A percentile compares a stretch with the other conserved stretches of the same genome.
Evolutionary conservation across 2,888 invertebrate species (phyloP).

Genomic region (Physocephala rufipes): DNA sequence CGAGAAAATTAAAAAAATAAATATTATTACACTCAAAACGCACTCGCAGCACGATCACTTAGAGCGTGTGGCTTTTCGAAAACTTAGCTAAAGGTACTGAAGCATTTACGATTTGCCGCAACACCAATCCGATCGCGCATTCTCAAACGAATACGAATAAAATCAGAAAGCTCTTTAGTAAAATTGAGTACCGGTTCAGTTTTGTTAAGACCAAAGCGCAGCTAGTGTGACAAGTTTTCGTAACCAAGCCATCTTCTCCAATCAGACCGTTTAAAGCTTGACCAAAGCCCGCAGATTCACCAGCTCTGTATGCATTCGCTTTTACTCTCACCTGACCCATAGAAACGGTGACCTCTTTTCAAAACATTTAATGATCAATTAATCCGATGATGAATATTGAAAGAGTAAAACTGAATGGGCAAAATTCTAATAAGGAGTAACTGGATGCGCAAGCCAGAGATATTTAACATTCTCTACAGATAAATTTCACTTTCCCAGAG

Average conservation of each 20-base stretch:
- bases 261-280: background rate
- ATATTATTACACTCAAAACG: no score
- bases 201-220: background rate
- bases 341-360: conserved; percentile 1
- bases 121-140: conserved; percentile 53
- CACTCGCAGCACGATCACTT: no score
- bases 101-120: conserved; percentile 26
- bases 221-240: conserved; percentile 4
- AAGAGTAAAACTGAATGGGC: no score
- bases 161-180: conserved; percentile 32
- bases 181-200: conserved; percentile 1
- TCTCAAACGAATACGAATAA: conserved; percentile 51
- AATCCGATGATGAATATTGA: background rate
- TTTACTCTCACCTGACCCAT: background rate
- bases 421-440: no score
- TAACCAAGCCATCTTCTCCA: conserved; percentile 2
- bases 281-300: conserved; percentile 1
- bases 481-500: no score
- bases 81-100: no score
- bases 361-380: background rate
- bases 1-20: no score
- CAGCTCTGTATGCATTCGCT: background rate
- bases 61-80: no score
- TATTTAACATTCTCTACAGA: background rate
- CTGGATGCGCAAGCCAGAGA: background rate